A percentile compares a stretch with the other conserved stretches of the same genome.
These are phyloP conservation scores for Drosophila pruinosa DNA, from an alignment of 1,140 invertebrate genomes.

Conservation along the genomic window DNA sequence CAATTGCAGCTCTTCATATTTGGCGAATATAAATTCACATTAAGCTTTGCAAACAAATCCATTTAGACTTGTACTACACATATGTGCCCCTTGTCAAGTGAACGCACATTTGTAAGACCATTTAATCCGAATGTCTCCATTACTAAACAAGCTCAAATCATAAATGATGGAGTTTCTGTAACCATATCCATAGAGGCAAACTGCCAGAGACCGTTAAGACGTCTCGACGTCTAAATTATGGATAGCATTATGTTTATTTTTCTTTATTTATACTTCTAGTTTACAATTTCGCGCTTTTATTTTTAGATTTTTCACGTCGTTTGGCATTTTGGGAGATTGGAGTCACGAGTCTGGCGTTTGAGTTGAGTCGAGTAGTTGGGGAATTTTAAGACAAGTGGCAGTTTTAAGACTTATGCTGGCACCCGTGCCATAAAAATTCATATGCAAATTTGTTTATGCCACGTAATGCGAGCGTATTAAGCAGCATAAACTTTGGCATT, in stretches of 20 bases:
- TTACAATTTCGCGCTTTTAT: slow-evolving; percentile 28
- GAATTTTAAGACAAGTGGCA: slow-evolving; percentile 48
- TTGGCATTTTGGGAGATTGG: slow-evolving; percentile 38
- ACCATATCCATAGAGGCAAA: slow-evolving; percentile 33
- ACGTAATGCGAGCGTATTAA: slow-evolving; percentile 37
- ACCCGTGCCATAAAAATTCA: slow-evolving; percentile 46
- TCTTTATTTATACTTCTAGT: slow-evolving; percentile 18
- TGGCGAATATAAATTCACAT: too few species aligned
- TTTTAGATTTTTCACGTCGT: slow-evolving; percentile 30
- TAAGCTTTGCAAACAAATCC: background rate
- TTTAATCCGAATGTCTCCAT: slow-evolving; percentile 39
- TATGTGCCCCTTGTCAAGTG: slow-evolving; percentile 10
- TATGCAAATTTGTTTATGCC: slow-evolving; percentile 56
- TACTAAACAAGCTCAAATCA: slow-evolving; percentile 17
- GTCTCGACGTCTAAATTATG: slow-evolving; percentile 48
- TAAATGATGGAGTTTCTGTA: slow-evolving; percentile 39
- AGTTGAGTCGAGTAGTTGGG: background rate
- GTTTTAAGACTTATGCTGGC: slow-evolving; percentile 25
- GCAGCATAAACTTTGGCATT: slow-evolving; percentile 46
- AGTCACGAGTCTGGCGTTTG: slow-evolving; percentile 33
- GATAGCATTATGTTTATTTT: slow-evolving; percentile 24
- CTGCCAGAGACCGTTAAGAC: slow-evolving; percentile 42
- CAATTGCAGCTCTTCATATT: too few species aligned
- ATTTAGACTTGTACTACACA: background rate
- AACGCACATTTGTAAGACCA: background rate